phyloP scores from a whole-genome alignment of 2,797 vertebrate species.

The Channallabes apus region DNA sequence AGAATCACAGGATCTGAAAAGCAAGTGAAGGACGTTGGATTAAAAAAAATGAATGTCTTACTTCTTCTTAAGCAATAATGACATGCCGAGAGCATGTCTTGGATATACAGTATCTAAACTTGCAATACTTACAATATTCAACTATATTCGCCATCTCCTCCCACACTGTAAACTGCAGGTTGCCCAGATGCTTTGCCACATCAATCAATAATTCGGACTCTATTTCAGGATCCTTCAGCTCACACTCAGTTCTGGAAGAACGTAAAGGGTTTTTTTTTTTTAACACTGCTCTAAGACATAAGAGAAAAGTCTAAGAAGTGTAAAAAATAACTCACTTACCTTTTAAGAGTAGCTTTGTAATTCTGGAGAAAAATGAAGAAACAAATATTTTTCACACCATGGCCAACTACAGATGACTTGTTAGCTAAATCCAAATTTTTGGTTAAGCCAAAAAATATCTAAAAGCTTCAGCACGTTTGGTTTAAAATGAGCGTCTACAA shows the following conservation, averaged over 20 bases:
- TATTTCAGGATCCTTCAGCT: slow-evolving; percentile 10
- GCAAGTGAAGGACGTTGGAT: neutral
- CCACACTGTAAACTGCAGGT: slow-evolving; percentile 46
- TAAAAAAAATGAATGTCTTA: neutral
- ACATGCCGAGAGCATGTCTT: neutral
- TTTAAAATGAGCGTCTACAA: neutral
- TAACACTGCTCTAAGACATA: neutral
- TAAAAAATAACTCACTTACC: neutral
- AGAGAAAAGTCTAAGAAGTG: neutral
- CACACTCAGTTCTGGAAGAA: slow-evolving; percentile 16
- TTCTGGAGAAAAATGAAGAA: slow-evolving; percentile 15
- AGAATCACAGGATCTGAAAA: slow-evolving; percentile 41
- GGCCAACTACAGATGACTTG: too few species aligned
- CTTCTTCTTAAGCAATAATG: neutral
- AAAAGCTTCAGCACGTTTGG: neutral
- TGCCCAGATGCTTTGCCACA: slow-evolving; percentile 15
- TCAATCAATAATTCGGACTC: slow-evolving; percentile 7
- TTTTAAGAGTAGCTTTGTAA: slow-evolving; percentile 3
- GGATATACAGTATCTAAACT: neutral
- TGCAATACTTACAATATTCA: slow-evolving; percentile 28
- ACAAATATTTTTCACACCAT: neutral
- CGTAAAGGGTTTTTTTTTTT: too few species aligned
- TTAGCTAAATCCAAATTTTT: neutral
- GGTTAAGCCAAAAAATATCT: neutral
- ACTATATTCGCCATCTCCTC: slow-evolving; percentile 40